These are phyloP conservation scores for Synaphobranchus kaupii DNA, from an alignment of 2,797 vertebrate species.

Conservation along the genomic window DNA sequence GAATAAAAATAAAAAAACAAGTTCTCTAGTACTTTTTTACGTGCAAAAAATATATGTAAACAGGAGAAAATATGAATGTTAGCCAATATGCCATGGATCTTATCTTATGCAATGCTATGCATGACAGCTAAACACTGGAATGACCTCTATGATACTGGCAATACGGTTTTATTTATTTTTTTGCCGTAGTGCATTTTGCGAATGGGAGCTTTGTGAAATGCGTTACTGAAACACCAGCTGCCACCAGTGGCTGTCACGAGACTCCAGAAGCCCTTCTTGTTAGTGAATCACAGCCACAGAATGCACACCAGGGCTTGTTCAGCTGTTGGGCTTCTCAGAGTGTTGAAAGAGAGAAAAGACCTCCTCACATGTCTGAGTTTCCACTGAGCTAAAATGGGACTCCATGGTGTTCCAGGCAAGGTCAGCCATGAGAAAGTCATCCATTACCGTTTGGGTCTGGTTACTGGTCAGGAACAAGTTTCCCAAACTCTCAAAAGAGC, in stretches of 20 bases:
- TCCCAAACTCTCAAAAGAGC: constrained; percentile 83
- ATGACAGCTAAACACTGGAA: constrained; percentile 57
- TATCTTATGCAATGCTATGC: neutral
- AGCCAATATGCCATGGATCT: constrained; percentile 51
- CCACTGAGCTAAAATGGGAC: constrained; percentile 96
- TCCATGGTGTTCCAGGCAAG: constrained; percentile 93
- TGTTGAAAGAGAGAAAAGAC: constrained; percentile 83
- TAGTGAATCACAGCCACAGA: constrained; percentile 19
- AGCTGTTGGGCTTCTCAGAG: constrained; percentile 74
- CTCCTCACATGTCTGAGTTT: constrained; percentile 93
- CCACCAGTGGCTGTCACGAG: constrained; percentile 30
- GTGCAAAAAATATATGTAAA: constrained; percentile 71
- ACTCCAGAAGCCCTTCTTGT: constrained; percentile 46
- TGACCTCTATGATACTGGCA: constrained; percentile 52
- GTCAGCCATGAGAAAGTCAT: constrained; percentile 93
- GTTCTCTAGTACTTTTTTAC: constrained; percentile 42
- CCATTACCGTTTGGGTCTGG: constrained; percentile 95
- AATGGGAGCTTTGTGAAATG: constrained; percentile 17
- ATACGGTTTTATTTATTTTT: constrained; percentile 42
- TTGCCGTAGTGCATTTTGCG: constrained; percentile 42
- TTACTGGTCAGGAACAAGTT: constrained; percentile 95
- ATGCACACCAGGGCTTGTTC: constrained; percentile 35
- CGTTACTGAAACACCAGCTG: constrained; percentile 24
- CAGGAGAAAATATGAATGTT: constrained; percentile 50
- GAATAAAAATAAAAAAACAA: constrained; percentile 49